Evolutionary conservation across 2,113 vertebrate genomes (phyloP), one percentile per base, ranked within the genome.

Genomic region (Arvicanthis niloticus): DNA sequence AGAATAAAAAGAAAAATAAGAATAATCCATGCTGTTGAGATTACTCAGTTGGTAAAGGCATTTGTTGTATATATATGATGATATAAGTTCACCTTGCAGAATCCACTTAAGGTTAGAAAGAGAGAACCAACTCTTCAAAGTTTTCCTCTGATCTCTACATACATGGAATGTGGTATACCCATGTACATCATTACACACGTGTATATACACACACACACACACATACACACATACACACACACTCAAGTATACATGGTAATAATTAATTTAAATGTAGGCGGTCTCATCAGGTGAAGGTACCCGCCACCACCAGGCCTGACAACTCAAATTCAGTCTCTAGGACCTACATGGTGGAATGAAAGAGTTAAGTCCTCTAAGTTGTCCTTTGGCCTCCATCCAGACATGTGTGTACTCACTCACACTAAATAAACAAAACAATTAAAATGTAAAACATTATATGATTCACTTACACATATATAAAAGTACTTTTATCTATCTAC

Each of bases 1-100:
- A 81, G 84, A 95, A 86, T 45, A 45, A 91, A 68, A 97, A 15
- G n/a, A 51, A 37, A 91, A 92, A 5, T 67, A 86, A 48, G 11
- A 67, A 86, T 86, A 85, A 34, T 65, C 31, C 15, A 45, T 29
- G 60, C 29, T 48, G 40, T 45, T 67, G 60, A 85, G 26, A 85
- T 85, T 60, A 29, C 40, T 5, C 26, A 67, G 29, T 65, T 24
- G 13, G 56, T 29, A 84, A 84, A 84, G 24, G 81, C n/a, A 84
- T 13, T 62, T 84, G 37, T 37, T 62, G 37, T 29, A 2, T 62
- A 62, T 9, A 11, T 62, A n/a, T 84, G n/a, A 26, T 24, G 56
- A 84, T 56, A 4, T 60, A 22, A 62, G 13, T 42, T 84, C 22
- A 60, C 29, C 29, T 15, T 7, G 2, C 13, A 84, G 56, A 84